Evolutionary conservation across 2,113 vertebrate genomes (phyloP).

Genomic region (Heteronetta atricapilla): DNA sequence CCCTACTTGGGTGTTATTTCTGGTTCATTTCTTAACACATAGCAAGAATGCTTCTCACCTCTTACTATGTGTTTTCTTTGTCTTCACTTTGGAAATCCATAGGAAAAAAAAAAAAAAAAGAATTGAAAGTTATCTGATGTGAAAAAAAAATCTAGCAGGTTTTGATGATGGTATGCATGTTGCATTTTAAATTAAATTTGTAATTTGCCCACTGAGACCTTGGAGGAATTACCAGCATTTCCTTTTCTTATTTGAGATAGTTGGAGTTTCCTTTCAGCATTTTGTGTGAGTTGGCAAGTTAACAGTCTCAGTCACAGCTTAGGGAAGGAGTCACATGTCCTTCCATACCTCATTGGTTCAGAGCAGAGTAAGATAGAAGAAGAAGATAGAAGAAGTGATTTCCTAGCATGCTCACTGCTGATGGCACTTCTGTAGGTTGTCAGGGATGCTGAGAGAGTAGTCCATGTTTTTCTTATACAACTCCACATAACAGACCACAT

Average conservation of each 20-base stretch:
- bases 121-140: not conserved
- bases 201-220: not conserved
- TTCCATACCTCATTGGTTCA: not conserved
- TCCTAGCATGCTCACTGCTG: not conserved
- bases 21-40: conserved; percentile 5
- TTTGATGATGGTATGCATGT: not conserved
- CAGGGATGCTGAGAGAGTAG: not conserved
- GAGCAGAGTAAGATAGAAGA: not conserved
- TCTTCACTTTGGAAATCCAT: not conserved
- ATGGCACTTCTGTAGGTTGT: not conserved
- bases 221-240: not conserved
- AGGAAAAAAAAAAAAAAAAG: not conserved
- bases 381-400: not conserved
- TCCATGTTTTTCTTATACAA: not conserved
- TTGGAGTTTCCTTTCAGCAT: not conserved
- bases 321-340: not conserved
- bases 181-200: not conserved
- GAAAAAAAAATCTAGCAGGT: not conserved
- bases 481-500: not conserved
- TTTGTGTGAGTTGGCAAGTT: not conserved
- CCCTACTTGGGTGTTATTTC: conserved; percentile 50
- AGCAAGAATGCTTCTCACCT: conserved; percentile 6
- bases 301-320: not conserved
- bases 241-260: not conserved
- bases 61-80: not conserved